Conservation (phyloP, 2,113 vertebrate genomes). For the Capreolus pygargus region DNA sequence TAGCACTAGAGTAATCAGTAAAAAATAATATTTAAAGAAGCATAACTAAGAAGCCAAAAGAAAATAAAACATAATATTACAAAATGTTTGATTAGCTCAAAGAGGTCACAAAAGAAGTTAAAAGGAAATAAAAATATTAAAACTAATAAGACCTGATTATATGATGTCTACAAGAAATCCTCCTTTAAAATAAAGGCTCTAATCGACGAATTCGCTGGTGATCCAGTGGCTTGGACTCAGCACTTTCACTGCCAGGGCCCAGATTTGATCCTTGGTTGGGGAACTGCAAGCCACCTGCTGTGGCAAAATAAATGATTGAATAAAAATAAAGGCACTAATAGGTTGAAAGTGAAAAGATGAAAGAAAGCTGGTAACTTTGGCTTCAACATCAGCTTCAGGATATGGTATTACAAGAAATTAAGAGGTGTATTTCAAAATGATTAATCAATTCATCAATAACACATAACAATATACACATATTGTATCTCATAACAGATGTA, state of each 20-base stretch:
- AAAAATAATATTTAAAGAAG: not conserved
- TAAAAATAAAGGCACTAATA: not conserved
- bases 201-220: not conserved
- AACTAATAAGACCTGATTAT: not conserved
- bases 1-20: not conserved
- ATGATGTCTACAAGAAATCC: not conserved
- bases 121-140: not conserved
- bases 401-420: not conserved
- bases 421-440: not conserved
- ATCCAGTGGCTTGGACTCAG: not conserved
- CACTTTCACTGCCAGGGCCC: not conserved
- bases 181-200: not conserved
- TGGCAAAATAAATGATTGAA: not conserved
- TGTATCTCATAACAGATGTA: not conserved
- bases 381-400: not conserved
- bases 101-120: not conserved
- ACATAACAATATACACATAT: not conserved
- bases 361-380: not conserved
- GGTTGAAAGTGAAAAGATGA: not conserved
- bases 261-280: not conserved
- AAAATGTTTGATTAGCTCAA: not conserved
- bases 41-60: not conserved
- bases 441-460: not conserved
- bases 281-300: not conserved
- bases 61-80: not conserved